Percentiles rank a stretch among this genome's conserved stretches.
phyloP scores from a whole-genome alignment of 1,140 invertebrate species.

The Atta texana region DNA sequence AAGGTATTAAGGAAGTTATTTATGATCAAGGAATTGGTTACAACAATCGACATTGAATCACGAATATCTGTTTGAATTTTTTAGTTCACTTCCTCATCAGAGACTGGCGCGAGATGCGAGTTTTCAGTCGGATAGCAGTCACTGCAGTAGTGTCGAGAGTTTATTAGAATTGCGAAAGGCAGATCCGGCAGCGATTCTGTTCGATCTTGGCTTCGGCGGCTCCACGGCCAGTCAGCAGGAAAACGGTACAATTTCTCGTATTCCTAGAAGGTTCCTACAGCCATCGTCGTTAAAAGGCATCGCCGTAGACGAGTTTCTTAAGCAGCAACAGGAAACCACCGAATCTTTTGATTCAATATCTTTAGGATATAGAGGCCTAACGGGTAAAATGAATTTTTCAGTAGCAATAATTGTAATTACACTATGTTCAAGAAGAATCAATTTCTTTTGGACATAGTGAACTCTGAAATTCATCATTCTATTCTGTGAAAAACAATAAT shows the following conservation, averaged over 20 bases:
- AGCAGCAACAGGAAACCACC: constrained; percentile 87
- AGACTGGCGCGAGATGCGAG: constrained; percentile 87
- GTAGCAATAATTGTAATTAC: background rate
- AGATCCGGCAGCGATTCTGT: constrained; percentile 91
- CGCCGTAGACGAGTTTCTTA: constrained; percentile 88
- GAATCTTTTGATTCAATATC: constrained; percentile 88
- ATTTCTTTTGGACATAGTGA: background rate
- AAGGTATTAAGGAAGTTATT: constrained; percentile 71
- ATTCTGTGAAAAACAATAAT: constrained; percentile 7
- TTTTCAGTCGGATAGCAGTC: constrained; percentile 90
- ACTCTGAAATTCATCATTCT: background rate
- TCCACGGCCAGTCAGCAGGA: constrained; percentile 77
- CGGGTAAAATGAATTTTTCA: constrained; percentile 82
- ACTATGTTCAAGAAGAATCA: background rate
- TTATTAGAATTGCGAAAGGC: constrained; percentile 90
- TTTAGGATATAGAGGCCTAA: constrained; percentile 88
- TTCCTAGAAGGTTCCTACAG: constrained; percentile 89
- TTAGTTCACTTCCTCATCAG: constrained; percentile 72
- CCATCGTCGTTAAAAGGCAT: constrained; percentile 89
- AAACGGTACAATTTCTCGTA: constrained; percentile 88
- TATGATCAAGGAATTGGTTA: too few relatives aligned
- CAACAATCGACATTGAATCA: constrained; percentile 12
- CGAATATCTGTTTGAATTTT: constrained; percentile 14
- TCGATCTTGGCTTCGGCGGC: constrained; percentile 89
- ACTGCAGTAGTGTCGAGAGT: constrained; percentile 91